Percentiles rank a stretch among this genome's conserved stretches.
phyloP scores from a whole-genome alignment of 2,888 invertebrate genomes.

The Agrilus cyanescens region DNA sequence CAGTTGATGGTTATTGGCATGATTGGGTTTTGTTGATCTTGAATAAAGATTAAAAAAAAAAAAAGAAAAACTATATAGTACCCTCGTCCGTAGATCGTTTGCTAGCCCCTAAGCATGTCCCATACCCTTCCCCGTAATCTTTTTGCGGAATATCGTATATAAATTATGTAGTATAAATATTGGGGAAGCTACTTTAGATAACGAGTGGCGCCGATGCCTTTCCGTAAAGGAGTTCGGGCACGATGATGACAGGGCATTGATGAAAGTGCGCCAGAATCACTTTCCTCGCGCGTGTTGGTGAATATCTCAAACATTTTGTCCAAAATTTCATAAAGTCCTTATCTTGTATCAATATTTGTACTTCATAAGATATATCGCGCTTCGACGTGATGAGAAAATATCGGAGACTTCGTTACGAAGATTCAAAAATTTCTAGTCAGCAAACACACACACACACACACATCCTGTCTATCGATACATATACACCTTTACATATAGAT shows the following conservation, averaged over 20 bases:
- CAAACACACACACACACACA: no score
- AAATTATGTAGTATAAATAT: conserved; percentile 32
- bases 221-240: conserved; percentile 4
- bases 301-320: conserved; percentile 35
- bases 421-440: no score
- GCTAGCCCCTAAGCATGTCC: no score
- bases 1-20: no score
- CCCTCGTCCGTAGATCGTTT: no score
- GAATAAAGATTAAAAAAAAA: no score
- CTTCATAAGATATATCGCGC: conserved; percentile 33
- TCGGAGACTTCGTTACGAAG: neutral
- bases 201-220: conserved; percentile 11
- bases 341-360: conserved; percentile 39
- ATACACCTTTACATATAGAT: no score
- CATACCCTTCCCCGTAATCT: neutral
- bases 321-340: conserved; percentile 37
- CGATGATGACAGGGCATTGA: conserved; percentile 1
- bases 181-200: conserved; percentile 26
- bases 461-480: no score
- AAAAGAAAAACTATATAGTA: no score
- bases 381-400: conserved; percentile 10
- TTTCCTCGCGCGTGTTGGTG: conserved; percentile 30
- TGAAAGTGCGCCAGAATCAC: conserved; percentile 23
- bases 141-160: conserved; percentile 30
- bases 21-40: no score